Base-by-base conservation (phyloP, 2,113 vertebrate genomes). In the Polyodon spathula region DNA sequence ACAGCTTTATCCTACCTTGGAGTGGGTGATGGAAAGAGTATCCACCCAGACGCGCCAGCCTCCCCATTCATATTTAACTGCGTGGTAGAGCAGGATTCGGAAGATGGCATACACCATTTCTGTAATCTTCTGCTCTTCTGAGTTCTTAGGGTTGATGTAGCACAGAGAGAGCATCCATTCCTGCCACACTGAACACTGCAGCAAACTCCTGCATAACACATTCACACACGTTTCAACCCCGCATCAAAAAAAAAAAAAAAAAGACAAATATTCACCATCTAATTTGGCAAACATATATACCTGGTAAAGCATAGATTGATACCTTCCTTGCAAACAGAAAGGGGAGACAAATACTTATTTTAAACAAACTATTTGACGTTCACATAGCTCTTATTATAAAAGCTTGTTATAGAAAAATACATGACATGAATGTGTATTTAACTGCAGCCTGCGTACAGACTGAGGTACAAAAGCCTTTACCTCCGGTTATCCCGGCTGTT, bases 21-120 rank as follows among this genome's bases (percentile, higher is more conserved):
- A 96, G 79, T 98, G 96, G 4, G 95, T 97, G 83, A 99, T 99
- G 8, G 96, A 97, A 65, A 99, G 82, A 0, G 96, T 99, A 74
- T 99, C 96, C 62, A 99, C 94, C 96, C 95, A 99, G 65, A 99
- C 96, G 54, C 96, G 90, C 96, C 96, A 99, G 75, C 96, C 96
- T 60, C 96, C 96, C 96, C 96, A 99, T 72, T 98, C 96, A 4
- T 96, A 97, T 62, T 95, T 99, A 81, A 99, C 81, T 54, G 96
- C 95, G 63, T 99, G 96, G 81, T 98, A 99, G 57, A 99, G 94
- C 37, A 99, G 82, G 76, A 98, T 99, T 68, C 96, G 87, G 80
- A 99, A 99, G 80, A 99, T 84, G 70, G 95, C 92, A 65, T 93
- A 98, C 6, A 99, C 95, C 95, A 98, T 97, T 81, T 99, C 96